These are phyloP conservation scores for Drosophila azteca DNA, from an alignment of 1,140 invertebrate species.

Conservation along the genomic window DNA sequence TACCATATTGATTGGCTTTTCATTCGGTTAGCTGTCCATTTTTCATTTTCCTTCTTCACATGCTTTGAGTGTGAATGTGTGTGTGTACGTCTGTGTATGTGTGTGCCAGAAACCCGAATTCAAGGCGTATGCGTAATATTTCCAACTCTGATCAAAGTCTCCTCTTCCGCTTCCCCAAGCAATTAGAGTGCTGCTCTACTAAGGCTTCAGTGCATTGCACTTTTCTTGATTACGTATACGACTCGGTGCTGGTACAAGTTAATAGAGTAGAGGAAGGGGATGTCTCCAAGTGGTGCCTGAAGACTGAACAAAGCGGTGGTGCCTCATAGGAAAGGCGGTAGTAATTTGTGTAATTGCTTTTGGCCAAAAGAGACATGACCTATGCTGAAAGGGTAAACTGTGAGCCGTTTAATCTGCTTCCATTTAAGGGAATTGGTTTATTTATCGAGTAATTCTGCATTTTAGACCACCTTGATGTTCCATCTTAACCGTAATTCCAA, in stretches of 20 bases:
- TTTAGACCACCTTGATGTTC: too few species aligned
- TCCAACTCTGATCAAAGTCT: constrained; percentile 43
- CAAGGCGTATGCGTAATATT: constrained; percentile 64
- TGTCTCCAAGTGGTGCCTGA: too few species aligned
- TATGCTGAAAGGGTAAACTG: too few species aligned
- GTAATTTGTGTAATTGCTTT: too few species aligned
- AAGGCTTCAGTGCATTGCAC: constrained; percentile 67
- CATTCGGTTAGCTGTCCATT: constrained; percentile 21
- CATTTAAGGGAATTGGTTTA: too few species aligned
- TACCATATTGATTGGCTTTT: constrained; percentile 71
- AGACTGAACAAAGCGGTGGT: too few species aligned
- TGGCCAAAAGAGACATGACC: too few species aligned
- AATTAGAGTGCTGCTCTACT: constrained; percentile 26
- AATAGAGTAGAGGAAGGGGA: neutral
- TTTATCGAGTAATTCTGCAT: too few species aligned
- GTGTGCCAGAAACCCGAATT: constrained; percentile 68
- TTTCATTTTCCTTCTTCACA: constrained; percentile 7
- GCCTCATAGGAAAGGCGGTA: too few species aligned
- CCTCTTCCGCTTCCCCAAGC: neutral
- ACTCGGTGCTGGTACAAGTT: neutral
- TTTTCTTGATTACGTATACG: constrained; percentile 54
- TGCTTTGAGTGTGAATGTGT: constrained; percentile 10
- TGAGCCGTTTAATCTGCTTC: too few species aligned
- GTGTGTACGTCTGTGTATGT: constrained; percentile 6
- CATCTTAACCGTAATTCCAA: too few species aligned